phyloP scores from a whole-genome alignment of 1,140 invertebrate genomes.

The Bombus fervidus region DNA sequence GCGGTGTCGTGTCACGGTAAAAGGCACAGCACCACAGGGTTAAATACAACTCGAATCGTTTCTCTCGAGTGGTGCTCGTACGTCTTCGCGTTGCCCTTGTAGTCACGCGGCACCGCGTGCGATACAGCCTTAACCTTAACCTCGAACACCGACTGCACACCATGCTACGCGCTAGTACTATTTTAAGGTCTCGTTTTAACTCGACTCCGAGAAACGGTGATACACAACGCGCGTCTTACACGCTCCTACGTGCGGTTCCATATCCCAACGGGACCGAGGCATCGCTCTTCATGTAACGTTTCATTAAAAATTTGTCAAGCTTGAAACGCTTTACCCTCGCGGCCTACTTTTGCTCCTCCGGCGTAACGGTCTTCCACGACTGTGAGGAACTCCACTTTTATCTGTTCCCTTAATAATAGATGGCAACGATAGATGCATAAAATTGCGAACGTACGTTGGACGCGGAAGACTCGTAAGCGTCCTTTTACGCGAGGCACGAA shows the following conservation, averaged over 20 bases:
- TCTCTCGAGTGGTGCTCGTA: neutral
- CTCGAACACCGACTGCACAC: constrained; percentile 40
- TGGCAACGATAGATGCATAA: neutral
- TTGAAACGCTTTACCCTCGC: neutral
- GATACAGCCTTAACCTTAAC: constrained; percentile 58
- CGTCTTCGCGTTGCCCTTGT: constrained; percentile 30
- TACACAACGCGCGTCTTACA: neutral
- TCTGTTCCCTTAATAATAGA: neutral
- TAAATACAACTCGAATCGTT: constrained; percentile 15
- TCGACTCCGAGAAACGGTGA: constrained; percentile 30
- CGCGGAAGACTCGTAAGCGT: neutral
- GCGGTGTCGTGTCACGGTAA: neutral
- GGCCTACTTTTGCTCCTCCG: neutral
- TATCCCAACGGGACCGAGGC: no score
- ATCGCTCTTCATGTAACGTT: neutral
- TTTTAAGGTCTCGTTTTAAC: constrained; percentile 58
- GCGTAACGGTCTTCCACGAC: no score
- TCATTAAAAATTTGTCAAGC: constrained; percentile 31
- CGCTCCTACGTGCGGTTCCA: neutral
- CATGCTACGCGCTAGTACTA: constrained; percentile 46
- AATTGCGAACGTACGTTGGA: neutral
- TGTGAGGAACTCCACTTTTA: neutral
- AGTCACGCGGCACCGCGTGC: neutral
- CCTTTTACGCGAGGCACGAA: neutral
- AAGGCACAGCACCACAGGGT: neutral